Evolutionary conservation across 2,888 invertebrate species (phyloP).

Genomic region (Aphodius sticticus): DNA sequence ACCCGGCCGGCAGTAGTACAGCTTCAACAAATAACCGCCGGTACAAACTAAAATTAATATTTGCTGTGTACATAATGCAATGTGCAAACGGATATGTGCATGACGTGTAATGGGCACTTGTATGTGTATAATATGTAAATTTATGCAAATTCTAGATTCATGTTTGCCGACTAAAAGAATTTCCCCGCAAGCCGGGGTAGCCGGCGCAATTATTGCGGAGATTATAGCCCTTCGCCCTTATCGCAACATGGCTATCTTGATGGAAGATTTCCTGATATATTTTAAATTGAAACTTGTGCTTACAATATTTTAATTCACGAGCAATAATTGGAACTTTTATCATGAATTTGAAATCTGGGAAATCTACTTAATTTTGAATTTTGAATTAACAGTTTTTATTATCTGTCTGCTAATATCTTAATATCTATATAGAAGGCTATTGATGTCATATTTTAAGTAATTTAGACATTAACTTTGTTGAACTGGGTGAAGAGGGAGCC

Average conservation of each 20-base stretch:
- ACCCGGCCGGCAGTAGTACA: not conserved
- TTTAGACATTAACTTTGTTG: too few species aligned
- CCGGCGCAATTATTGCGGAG: not conserved
- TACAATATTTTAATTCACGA: not conserved
- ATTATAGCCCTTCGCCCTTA: not conserved
- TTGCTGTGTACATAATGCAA: not conserved
- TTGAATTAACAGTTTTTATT: too few species aligned
- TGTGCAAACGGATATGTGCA: not conserved
- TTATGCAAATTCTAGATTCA: not conserved
- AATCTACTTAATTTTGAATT: too few species aligned
- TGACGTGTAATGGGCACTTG: conserved; percentile 4
- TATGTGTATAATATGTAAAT: not conserved
- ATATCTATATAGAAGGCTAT: too few species aligned
- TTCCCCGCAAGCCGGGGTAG: not conserved
- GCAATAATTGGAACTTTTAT: too few species aligned
- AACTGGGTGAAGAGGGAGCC: too few species aligned
- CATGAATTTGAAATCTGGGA: too few species aligned
- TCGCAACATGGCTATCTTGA: not conserved
- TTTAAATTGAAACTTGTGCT: not conserved
- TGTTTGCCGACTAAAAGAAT: not conserved
- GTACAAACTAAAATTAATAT: conserved; percentile 4
- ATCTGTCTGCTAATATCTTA: too few species aligned
- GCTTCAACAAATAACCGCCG: not conserved
- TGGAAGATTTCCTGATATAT: not conserved
- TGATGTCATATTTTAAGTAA: too few species aligned